A percentile compares a stretch with the other conserved stretches of the same genome.
These are phyloP conservation scores for Laticauda colubrina DNA, from an alignment of 2,113 vertebrate species.

Conservation along the genomic window DNA sequence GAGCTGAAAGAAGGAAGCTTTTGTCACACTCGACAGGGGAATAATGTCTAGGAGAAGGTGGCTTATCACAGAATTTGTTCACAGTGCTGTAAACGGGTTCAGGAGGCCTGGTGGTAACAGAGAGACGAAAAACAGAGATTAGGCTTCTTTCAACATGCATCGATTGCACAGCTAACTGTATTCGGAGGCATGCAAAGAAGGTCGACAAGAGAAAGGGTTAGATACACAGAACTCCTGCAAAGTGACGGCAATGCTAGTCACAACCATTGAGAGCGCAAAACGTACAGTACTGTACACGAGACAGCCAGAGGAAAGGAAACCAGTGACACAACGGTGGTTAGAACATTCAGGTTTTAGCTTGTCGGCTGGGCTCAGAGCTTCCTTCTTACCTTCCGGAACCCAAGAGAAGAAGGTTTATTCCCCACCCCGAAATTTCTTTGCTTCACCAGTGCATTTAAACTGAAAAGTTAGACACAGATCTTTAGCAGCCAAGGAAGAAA, in stretches of 20 bases:
- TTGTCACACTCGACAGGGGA: constrained; percentile 94
- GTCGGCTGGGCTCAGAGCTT: background rate
- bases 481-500: background rate
- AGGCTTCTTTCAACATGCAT: constrained; percentile 48
- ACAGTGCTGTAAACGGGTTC: constrained; percentile 99
- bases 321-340: background rate
- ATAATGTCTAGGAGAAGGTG: constrained; percentile 92
- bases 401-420: background rate
- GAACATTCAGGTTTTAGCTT: constrained; percentile 4
- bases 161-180: constrained; percentile 17
- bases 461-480: constrained; percentile 11
- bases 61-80: constrained; percentile 98
- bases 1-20: constrained; percentile 90
- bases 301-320: constrained; percentile 17
- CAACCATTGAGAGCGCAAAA: constrained; percentile 17
- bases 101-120: constrained; percentile 84
- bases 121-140: constrained; percentile 69
- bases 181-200: constrained; percentile 59
- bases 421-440: background rate
- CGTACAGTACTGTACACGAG: constrained; percentile 7
- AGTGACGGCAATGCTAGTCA: constrained; percentile 38
- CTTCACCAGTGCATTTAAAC: background rate
- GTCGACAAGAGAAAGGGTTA: constrained; percentile 29
- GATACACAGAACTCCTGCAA: constrained; percentile 34
- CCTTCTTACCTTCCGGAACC: constrained; percentile 11